Base-by-base conservation (phyloP, 2,113 vertebrate species). In the Dinomys branickii region DNA sequence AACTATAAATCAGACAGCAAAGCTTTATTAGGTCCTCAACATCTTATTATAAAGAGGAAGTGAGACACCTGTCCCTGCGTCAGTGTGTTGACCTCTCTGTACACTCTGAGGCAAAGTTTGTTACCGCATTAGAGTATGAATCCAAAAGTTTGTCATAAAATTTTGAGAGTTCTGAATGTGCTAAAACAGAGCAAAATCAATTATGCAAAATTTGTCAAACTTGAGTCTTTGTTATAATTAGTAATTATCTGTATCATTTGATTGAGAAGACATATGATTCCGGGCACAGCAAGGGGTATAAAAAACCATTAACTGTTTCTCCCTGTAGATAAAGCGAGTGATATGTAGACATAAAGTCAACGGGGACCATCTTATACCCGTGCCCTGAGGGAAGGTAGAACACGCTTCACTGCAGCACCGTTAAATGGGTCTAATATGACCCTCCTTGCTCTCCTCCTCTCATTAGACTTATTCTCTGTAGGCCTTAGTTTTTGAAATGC, bases 171-270 rank as follows among this genome's bases (percentile, higher is more conserved):
- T 87, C 95, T 67, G 30, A 90, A 78, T n/a, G 44, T 91, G 77
- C 6, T 91, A 17, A 78, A 95, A 88, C 54, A 85, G 97, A 97
- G 91, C 65, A 83, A 97, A 85, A 87, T 91, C 17, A 87, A 88
- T 96, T 95, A 61, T 94, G 19, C 83, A 94, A 86, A 96, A 94
- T 91, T 94, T 96, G 73, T 94, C 78, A 93, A 92, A 84, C 78
- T 94, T 80, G 33, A 91, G 73, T 88, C 90, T 95, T 96, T 97
- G 95, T 96, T 96, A 95, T 88, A 94, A 95, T 97, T 97, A 97
- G 90, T 96, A 98, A 98, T 98, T 97, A 97, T 96, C 97, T 97
- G 58, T 97, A 96, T 90, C 95, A 96, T 97, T 97, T 97, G 91
- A 96, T 94, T 94, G 96, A 98, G 92, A 92, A 96, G 93, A 94